A percentile compares a stretch with the other conserved stretches of the same genome.
Conservation (phyloP, 2,113 vertebrate species). For the Oenanthe oenanthe region DNA sequence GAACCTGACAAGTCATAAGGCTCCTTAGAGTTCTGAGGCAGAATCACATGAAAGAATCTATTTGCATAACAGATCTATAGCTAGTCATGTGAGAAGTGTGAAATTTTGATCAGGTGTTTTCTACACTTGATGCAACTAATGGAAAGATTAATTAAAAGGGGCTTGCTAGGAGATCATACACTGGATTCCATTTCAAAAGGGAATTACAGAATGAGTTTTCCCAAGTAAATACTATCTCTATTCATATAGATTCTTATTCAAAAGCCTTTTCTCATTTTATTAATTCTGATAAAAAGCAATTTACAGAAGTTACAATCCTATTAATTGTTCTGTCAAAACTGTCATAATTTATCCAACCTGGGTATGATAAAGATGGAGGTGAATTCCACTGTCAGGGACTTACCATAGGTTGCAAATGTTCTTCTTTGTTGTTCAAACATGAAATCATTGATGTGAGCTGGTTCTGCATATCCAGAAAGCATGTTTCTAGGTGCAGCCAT, state of each 20-base stretch:
- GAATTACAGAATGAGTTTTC: background rate
- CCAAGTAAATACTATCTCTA: background rate
- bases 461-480: constrained; percentile 96
- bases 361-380: background rate
- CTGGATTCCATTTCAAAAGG: background rate
- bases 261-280: background rate
- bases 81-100: background rate
- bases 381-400: constrained; percentile 3
- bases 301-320: background rate
- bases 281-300: background rate
- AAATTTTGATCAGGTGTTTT: background rate
- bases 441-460: constrained; percentile 96
- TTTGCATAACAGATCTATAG: background rate
- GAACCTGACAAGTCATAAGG: background rate
- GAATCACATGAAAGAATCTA: background rate
- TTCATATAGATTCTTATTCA: background rate
- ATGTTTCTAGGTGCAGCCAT: constrained; percentile 98
- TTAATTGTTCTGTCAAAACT: background rate
- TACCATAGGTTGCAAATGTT: constrained; percentile 96
- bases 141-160: background rate
- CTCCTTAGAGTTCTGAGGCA: background rate
- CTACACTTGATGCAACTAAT: background rate
- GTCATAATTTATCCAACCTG: background rate
- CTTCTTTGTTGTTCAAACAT: constrained; percentile 99
- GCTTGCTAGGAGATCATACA: background rate